Evolutionary conservation across 1,140 invertebrate genomes (phyloP), one percentile per base, ranked within the genome.

Genomic region (Halesus radiatus): DNA sequence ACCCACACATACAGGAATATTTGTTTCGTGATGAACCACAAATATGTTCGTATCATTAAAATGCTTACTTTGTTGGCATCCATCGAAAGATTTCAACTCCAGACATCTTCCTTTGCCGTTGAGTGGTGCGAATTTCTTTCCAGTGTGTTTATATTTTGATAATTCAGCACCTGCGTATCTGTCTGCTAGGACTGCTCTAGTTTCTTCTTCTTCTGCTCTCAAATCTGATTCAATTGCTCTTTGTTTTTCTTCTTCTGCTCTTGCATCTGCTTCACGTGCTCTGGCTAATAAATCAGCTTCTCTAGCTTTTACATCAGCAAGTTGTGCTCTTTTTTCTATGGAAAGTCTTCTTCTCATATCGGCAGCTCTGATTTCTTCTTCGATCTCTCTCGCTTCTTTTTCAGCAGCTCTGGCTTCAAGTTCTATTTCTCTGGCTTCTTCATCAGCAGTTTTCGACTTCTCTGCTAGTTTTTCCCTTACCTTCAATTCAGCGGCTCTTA

Each of bases 391-490:
- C 0, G 45, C 45, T 52, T 53, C 50, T 72, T 52, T 3, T 18
- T 68, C 68, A 1, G 3, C 18, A 16, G 68, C 45, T 22, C 68
- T 52, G 1, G 68, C 37, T 72, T 53, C 10, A 8, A 22, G 20
- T 72, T 72, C 68, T 52, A 3, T 50, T 6, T 52, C 68, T 72
- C 68, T 72, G 8, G 45, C 68, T 53, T 72, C 45, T 72, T 72
- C 68, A 1, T 29, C 26, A 3, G 18, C 50, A 13, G 8, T 52
- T 6, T n/a, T 16, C 53, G 22, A 26, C 45, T 16, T 29, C 3
- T 53, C 37, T 45, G 37, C 50, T 26, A 45, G 10, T 13, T 52
- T 52, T 20, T 23, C 50, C 15, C 68, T 72, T 4, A 16, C 20
- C 22, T 53, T 26, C 54, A 22, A 16, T 18, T 68, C 68, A 13